Evolutionary conservation across 2,888 invertebrate genomes (phyloP), one percentile per base, ranked within the genome.

Genomic region (Drosophila prolongata): DNA sequence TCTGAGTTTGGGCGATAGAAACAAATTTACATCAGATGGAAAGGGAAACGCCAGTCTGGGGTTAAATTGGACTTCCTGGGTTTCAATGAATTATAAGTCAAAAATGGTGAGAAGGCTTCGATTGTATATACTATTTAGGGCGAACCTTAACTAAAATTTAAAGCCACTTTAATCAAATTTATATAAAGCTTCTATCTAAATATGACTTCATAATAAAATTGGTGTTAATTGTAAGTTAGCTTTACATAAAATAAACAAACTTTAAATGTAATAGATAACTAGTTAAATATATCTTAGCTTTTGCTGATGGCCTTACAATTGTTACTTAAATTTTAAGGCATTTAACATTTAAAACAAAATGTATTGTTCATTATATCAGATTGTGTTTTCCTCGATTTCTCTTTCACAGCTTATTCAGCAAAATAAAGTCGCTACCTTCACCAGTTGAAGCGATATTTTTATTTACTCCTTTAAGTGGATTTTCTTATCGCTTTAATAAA

Each of bases 21-120:
- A 76, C 74, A 80, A 80, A 83, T 82, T 82, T 82, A 76, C 80
- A 83, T 85, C 64, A 52, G 49, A 49, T 35, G 52, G 77, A 60
- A 3, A 42, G 38, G 13, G 38, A n/a, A 58, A 11, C 14, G 27
- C 2, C 35, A 35, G 49, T 16, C 59, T 27, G 5, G 35, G 35
- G 42, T 37, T 50, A 27, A 59, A 50, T 59, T 43, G 19, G 47
- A 34, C 16, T 10, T 40, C 30, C 8, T n/a, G 6, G 10, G 19
- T 14, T 27, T 16, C 11, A 27, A 14, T 30, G 11, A 11, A 11
- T 19, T 16, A 38, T 16, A 27, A 13, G 52, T 34, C 10, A 30
- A 46, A 30, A 9, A 30, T 30, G 6, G 30, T 8, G 8, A 30
- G 6, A 6, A 30, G 6, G 2, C 6, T 30, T 30, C 8, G 2